Conservation (phyloP, 2,113 vertebrate species). For the Amazona vittata region DNA sequence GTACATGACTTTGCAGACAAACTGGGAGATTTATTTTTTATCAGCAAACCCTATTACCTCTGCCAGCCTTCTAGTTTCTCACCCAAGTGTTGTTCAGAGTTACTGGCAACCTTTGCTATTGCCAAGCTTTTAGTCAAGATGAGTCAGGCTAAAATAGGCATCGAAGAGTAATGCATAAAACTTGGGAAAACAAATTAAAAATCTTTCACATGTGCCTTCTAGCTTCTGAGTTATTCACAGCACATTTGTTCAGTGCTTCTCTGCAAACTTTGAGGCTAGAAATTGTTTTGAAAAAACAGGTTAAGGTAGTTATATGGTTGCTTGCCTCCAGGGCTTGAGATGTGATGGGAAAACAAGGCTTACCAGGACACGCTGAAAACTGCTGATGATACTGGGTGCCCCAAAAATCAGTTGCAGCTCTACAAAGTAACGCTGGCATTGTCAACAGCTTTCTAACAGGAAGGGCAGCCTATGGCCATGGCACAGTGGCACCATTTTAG, state of each 20-base stretch:
- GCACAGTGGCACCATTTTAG: not conserved
- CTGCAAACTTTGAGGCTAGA: not conserved
- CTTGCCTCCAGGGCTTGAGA: not conserved
- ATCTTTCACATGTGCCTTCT: conserved; percentile 56
- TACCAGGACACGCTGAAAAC: not conserved
- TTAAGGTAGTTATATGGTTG: not conserved
- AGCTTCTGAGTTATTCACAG: conserved; percentile 40
- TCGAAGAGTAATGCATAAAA: not conserved
- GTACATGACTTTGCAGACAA: not conserved
- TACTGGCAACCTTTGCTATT: conserved; percentile 45
- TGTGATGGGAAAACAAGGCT: not conserved
- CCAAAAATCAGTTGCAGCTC: not conserved
- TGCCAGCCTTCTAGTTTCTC: conserved; percentile 31
- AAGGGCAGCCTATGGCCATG: not conserved
- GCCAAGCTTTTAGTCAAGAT: conserved; percentile 49
- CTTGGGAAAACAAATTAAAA: conserved; percentile 44
- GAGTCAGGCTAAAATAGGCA: conserved; percentile 56
- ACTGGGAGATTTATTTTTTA: not conserved
- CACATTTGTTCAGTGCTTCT: conserved; percentile 18
- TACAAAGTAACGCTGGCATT: not conserved
- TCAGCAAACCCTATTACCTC: conserved; percentile 10
- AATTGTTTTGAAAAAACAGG: not conserved
- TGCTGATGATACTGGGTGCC: not conserved
- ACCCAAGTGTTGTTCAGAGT: conserved; percentile 18
- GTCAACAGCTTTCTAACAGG: not conserved